A percentile compares a stretch with the other conserved stretches of the same genome.
These are phyloP conservation scores for Leucoraja erinaceus DNA, from an alignment of 2,113 vertebrate genomes.

Conservation along the genomic window DNA sequence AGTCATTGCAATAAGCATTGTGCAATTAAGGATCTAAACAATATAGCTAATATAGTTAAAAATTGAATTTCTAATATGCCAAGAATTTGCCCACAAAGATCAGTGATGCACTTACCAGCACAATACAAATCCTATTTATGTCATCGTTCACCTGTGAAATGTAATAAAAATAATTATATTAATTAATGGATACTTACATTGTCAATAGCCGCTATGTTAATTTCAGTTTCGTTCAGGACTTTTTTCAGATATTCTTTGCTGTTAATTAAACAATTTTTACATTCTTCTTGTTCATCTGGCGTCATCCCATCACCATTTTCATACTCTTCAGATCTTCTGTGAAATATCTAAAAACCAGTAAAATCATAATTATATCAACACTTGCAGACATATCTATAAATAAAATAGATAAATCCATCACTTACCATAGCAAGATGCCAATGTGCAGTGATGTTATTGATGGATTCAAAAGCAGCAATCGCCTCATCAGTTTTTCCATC, in stretches of 20 bases:
- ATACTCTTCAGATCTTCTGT: slow-evolving; percentile 82
- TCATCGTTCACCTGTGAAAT: background rate
- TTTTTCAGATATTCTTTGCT: slow-evolving; percentile 72
- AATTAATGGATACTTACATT: slow-evolving; percentile 58
- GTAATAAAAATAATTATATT: background rate
- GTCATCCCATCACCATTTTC: slow-evolving; percentile 69
- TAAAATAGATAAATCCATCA: slow-evolving; percentile 1
- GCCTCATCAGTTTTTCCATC: slow-evolving; percentile 89
- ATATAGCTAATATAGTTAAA: background rate
- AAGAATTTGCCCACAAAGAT: background rate
- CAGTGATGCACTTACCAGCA: background rate
- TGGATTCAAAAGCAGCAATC: slow-evolving; percentile 74
- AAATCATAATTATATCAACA: background rate
- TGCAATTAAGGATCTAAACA: background rate
- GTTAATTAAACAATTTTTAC: slow-evolving; percentile 70
- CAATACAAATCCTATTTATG: background rate
- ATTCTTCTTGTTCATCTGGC: slow-evolving; percentile 78
- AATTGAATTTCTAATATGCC: background rate
- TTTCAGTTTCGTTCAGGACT: slow-evolving; percentile 66
- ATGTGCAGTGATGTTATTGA: slow-evolving; percentile 74
- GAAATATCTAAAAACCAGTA: slow-evolving; percentile 68
- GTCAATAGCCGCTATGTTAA: slow-evolving; percentile 62
- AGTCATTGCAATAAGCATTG: background rate
- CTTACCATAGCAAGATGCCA: slow-evolving; percentile 88
- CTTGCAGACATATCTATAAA: background rate